Evolutionary conservation across 2,888 invertebrate genomes (phyloP).

Genomic region (Troglohyphantes excavatus): DNA sequence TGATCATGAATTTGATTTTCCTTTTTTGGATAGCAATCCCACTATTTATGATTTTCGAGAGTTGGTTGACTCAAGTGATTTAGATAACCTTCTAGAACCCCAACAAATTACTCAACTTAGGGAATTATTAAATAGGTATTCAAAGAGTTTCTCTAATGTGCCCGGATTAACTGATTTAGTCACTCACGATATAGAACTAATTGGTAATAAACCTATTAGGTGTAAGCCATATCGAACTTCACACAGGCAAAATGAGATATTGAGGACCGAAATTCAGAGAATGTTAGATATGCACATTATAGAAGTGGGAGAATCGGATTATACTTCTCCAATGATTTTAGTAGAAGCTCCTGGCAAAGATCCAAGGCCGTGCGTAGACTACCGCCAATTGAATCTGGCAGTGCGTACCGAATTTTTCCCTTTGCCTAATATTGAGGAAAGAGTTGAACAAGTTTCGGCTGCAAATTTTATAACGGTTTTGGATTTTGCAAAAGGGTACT

Average conservation of each 20-base stretch:
- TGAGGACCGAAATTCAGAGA: constrained; percentile 22
- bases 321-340: constrained; percentile 19
- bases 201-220: neutral
- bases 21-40: neutral
- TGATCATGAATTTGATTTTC: too few species aligned
- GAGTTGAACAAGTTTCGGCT: neutral
- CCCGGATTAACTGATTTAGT: neutral
- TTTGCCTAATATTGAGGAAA: neutral
- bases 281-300: constrained; percentile 36
- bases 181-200: constrained; percentile 15
- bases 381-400: neutral
- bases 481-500: neutral
- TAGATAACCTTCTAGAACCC: neutral
- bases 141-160: constrained; percentile 5
- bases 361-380: neutral
- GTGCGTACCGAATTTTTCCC: neutral
- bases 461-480: neutral
- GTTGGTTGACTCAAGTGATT: neutral
- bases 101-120: neutral
- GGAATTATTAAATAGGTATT: neutral
- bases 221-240: neutral
- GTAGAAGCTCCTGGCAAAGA: neutral
- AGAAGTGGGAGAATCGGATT: constrained; percentile 6
- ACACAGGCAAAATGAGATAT: constrained; percentile 18
- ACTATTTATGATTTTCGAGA: constrained; percentile 17